Base-by-base conservation (phyloP, 2,113 vertebrate species). In the Calyptommatus sinebrachiatus region DNA sequence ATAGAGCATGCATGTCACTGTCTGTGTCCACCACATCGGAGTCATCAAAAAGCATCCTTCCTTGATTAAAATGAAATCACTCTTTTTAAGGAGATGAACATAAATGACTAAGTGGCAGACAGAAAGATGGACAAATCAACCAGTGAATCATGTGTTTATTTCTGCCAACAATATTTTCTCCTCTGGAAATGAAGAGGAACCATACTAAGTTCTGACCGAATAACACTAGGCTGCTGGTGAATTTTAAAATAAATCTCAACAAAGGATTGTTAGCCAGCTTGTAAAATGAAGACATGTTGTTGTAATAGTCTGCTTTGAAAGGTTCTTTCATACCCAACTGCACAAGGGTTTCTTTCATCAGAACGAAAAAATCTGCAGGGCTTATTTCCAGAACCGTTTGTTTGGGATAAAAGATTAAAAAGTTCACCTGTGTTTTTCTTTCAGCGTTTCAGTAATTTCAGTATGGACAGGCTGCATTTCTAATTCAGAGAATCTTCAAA, bases 141-240 rank as follows among this genome's bases (percentile, higher is more conserved):
- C 16, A 62, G 11, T 72, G 83, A 92, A n/a, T 88, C 85, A 85
- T 12, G 73, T 82, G 65, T 7, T 73, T 88, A 81, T 88, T 90
- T 90, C 85, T 88, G 88, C 48, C 82, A 75, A 3, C 8, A 0
- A 63, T 72, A 8, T 84, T 80, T 73, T 83, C 7, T 0, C 26
- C 67, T 72, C 6, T 45, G 83, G 73, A 48, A 50, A 21, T 26
- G 8, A 9, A 6, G 35, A 50, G 83, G 69, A 74, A 1, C 6
- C 46, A 0, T 72, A 73, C 72, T 18, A 29, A 83, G 78, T 68
- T 22, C 12, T 9, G 14, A 0, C 0, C 65, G 28, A 79, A 60
- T 76, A 77, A 73, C 3, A 0, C 10, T 14, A n/a, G 79, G 8
- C 9, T 2, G 20, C 67, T 50, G 20, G 2, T 57, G 10, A 57